Percentiles rank a stretch among this genome's conserved stretches.
Evolutionary conservation across 2,888 invertebrate species (phyloP).

Genomic region (Barypeithes pellucidus): DNA sequence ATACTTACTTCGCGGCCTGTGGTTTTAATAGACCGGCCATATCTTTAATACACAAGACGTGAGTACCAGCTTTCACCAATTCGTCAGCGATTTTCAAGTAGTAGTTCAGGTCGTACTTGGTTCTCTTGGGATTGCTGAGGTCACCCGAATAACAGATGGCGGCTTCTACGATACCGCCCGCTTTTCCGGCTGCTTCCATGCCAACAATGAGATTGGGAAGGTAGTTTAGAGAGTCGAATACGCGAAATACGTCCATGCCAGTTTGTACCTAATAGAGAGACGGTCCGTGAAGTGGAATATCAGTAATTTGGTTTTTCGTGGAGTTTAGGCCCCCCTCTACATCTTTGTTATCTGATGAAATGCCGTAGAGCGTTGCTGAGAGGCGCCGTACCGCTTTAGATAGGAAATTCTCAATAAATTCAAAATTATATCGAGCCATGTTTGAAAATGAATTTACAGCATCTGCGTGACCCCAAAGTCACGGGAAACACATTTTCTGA

Average conservation of each 20-base stretch:
- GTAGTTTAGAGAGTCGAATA: constrained; percentile 99
- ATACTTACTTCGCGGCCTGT: constrained; percentile 83
- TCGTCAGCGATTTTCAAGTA: constrained; percentile 95
- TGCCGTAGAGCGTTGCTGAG: too few species aligned
- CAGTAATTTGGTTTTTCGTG: too few species aligned
- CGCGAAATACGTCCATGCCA: constrained; percentile 99
- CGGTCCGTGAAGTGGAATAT: too few species aligned
- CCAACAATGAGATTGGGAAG: constrained; percentile 95
- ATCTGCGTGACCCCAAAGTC: too few species aligned
- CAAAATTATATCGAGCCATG: constrained; percentile 1
- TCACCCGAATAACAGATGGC: constrained; percentile 99
- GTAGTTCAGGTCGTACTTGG: constrained; percentile 96
- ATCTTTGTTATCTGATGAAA: too few species aligned
- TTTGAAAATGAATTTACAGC: background rate
- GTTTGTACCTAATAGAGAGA: constrained; percentile 84
- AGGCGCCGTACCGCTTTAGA: too few species aligned
- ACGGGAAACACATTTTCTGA: too few species aligned
- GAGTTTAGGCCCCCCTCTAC: too few species aligned
- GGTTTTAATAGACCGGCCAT: constrained; percentile 98
- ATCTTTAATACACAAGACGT: constrained; percentile 95
- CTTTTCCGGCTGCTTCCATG: constrained; percentile 98
- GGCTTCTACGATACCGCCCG: constrained; percentile 97
- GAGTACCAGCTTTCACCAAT: constrained; percentile 95
- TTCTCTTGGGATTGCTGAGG: constrained; percentile 91
- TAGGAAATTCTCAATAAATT: too few species aligned